phyloP scores from a whole-genome alignment of 2,113 vertebrate genomes.

The Poicephalus meyeri region DNA sequence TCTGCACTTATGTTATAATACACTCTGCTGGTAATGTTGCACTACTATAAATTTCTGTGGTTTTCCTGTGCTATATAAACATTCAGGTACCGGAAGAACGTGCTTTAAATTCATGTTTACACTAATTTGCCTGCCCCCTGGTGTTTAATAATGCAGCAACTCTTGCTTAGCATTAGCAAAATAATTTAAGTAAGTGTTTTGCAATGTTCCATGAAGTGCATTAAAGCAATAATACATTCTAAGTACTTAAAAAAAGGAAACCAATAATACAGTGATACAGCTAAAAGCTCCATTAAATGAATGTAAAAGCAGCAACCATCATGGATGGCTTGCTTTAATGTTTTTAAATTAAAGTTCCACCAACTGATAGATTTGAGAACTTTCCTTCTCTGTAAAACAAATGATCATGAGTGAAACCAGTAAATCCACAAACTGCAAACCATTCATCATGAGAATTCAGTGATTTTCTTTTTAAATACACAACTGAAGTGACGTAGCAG shows the following conservation, averaged over 20 bases:
- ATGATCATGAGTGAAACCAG: neutral
- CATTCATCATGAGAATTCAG: neutral
- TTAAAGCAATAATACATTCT: conserved; percentile 63
- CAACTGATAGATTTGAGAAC: neutral
- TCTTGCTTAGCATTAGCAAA: conserved; percentile 57
- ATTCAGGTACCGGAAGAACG: conserved; percentile 19
- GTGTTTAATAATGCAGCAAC: conserved; percentile 67
- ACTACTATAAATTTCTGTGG: neutral
- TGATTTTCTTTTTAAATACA: neutral
- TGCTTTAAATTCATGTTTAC: conserved; percentile 25
- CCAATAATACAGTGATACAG: conserved; percentile 3
- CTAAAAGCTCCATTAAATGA: conserved; percentile 50
- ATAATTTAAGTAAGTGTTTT: conserved; percentile 64
- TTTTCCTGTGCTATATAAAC: conserved; percentile 7
- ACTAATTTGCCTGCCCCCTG: conserved; percentile 45
- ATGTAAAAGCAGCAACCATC: neutral
- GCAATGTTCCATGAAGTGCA: conserved; percentile 67
- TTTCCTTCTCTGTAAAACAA: neutral
- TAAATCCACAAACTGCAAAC: neutral
- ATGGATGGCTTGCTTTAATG: neutral
- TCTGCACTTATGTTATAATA: neutral
- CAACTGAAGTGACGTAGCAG: neutral
- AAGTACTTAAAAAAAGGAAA: conserved; percentile 44
- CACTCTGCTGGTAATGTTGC: neutral
- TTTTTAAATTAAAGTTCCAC: conserved; percentile 35